Conservation (phyloP, 2,797 vertebrate genomes). For the Propithecus deckenii region DNA sequence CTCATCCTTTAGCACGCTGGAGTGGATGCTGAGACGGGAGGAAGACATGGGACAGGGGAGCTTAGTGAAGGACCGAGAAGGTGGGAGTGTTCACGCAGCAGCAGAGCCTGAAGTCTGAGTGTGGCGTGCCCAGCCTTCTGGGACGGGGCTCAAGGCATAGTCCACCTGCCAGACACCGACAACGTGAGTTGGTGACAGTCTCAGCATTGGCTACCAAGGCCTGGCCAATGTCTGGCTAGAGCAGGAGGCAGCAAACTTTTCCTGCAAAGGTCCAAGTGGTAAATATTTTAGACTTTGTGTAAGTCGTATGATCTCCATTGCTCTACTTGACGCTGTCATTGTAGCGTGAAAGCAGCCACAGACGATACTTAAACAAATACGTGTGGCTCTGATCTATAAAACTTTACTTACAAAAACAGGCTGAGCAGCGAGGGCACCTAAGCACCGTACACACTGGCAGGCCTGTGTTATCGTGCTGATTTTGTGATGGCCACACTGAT, state of each 20-base stretch:
- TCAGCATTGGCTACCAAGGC: neutral
- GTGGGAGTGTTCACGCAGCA: rapidly evolving
- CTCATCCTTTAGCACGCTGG: conserved; percentile 91
- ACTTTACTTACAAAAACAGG: neutral
- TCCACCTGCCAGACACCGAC: neutral
- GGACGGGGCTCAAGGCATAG: neutral
- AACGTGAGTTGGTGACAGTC: neutral
- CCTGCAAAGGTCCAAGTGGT: neutral
- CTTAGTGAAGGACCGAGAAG: neutral
- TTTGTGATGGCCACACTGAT: neutral
- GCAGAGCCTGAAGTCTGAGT: neutral
- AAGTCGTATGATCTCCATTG: neutral
- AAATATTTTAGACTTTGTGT: neutral
- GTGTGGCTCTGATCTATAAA: neutral
- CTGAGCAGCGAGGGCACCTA: neutral
- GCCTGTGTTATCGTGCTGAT: neutral
- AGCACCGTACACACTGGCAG: rapidly evolving
- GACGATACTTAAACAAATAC: rapidly evolving
- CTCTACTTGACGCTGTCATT: neutral
- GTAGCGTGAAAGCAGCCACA: neutral
- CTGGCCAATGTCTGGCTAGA: neutral
- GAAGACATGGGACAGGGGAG: neutral
- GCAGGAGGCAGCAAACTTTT: neutral
- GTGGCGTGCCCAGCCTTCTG: rapidly evolving
- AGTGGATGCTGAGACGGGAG: conserved; percentile 83